Conservation (phyloP, 2,113 vertebrate genomes). For the Meleagris gallopavo region DNA sequence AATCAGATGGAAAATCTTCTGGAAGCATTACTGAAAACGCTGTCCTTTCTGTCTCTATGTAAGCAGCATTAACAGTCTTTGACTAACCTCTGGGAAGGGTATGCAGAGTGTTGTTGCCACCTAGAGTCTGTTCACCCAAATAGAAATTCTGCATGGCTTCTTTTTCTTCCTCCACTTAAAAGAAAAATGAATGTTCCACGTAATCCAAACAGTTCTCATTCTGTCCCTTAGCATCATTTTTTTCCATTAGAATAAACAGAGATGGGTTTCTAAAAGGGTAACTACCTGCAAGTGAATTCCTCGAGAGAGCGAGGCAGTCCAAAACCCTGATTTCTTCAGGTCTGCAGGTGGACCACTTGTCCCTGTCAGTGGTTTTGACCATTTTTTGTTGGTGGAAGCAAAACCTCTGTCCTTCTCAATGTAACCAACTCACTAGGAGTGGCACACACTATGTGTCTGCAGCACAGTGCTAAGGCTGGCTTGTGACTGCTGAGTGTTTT, state of each 20-base stretch:
- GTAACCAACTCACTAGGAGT: not conserved
- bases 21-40: not conserved
- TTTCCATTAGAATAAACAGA: not conserved
- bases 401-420: not conserved
- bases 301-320: not conserved
- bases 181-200: not conserved
- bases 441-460: accelerated
- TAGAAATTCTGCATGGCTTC: not conserved
- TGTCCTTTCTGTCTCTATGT: not conserved
- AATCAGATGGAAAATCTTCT: not conserved
- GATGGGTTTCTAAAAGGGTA: accelerated
- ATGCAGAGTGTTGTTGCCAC: slow-evolving; percentile 66
- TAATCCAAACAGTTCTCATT: not conserved
- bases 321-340: not conserved
- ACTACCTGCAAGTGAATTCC: accelerated
- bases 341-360: not conserved
- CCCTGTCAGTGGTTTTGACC: not conserved
- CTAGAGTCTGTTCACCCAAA: slow-evolving; percentile 62
- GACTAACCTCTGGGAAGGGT: not conserved
- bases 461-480: not conserved
- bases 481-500: not conserved
- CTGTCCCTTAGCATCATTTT: accelerated
- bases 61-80: not conserved
- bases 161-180: not conserved
- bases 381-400: not conserved